A percentile compares a stretch with the other conserved stretches of the same genome.
Evolutionary conservation across 1,140 invertebrate genomes (phyloP).

Genomic region (Heliconius himera): DNA sequence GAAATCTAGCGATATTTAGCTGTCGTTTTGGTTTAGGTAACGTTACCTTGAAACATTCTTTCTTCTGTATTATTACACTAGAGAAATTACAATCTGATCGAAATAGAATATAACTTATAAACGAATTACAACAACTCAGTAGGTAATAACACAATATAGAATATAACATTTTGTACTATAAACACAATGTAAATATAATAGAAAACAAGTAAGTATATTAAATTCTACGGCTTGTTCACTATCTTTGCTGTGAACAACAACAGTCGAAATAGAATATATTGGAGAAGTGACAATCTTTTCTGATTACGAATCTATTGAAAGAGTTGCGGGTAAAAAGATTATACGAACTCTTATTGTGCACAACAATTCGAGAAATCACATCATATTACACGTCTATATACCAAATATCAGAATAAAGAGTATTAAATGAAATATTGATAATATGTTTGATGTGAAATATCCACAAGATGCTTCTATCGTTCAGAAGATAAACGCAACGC

Average conservation of each 20-base stretch:
- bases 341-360: slow-evolving; percentile 39
- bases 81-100: slow-evolving; percentile 22
- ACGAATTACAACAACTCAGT: slow-evolving; percentile 13
- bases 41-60: background rate
- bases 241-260: slow-evolving; percentile 31
- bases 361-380: slow-evolving; percentile 36
- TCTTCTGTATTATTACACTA: background rate
- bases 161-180: slow-evolving; percentile 29
- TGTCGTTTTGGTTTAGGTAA: background rate
- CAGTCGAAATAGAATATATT: slow-evolving; percentile 18
- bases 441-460: slow-evolving; percentile 20
- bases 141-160: slow-evolving; percentile 20
- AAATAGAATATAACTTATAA: slow-evolving; percentile 2
- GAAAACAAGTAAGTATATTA: slow-evolving; percentile 15
- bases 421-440: slow-evolving; percentile 37
- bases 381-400: slow-evolving; percentile 32
- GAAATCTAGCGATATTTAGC: background rate
- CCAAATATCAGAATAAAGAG: slow-evolving; percentile 43
- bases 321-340: slow-evolving; percentile 32
- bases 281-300: slow-evolving; percentile 7
- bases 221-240: slow-evolving; percentile 11
- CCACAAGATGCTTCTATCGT: slow-evolving; percentile 31
- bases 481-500: slow-evolving; percentile 11
- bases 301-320: slow-evolving; percentile 16
- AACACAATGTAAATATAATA: slow-evolving; percentile 19